Conservation (phyloP, 2,888 invertebrate species). For the Trissoscelio sp. region DNA sequence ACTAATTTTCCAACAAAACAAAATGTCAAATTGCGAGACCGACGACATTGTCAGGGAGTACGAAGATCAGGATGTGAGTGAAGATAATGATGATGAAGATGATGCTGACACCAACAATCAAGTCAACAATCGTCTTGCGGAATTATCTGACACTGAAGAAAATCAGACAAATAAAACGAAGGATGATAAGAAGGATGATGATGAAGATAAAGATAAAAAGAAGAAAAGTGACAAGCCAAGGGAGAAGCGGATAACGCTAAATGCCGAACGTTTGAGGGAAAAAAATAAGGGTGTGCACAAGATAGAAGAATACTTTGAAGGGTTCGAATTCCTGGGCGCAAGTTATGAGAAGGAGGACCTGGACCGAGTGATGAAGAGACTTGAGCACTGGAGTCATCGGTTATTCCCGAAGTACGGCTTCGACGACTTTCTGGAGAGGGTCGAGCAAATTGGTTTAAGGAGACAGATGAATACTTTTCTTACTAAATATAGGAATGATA, state of each 20-base stretch:
- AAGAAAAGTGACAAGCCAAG: slow-evolving; percentile 71
- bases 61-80: not conserved
- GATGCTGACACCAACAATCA: too few relatives aligned
- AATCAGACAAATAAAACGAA: slow-evolving; percentile 40
- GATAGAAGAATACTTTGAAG: slow-evolving; percentile 90
- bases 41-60: slow-evolving; percentile 44
- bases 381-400: slow-evolving; percentile 97
- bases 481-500: slow-evolving; percentile 87
- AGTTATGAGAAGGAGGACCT: slow-evolving; percentile 94
- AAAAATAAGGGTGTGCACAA: slow-evolving; percentile 90
- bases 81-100: slow-evolving; percentile 7
- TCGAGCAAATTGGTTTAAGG: slow-evolving; percentile 93
- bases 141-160: slow-evolving; percentile 32
- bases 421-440: slow-evolving; percentile 91
- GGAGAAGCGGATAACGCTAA: slow-evolving; percentile 81
- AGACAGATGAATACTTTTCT: slow-evolving; percentile 90
- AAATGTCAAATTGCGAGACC: slow-evolving; percentile 29
- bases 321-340: slow-evolving; percentile 92
- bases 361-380: slow-evolving; percentile 89
- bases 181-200: slow-evolving; percentile 27
- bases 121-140: not conserved
- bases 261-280: slow-evolving; percentile 89
- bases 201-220: slow-evolving; percentile 56
- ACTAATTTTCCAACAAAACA: slow-evolving; percentile 3
- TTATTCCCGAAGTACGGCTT: slow-evolving; percentile 95